Evolutionary conservation across 1,140 invertebrate species (phyloP), one percentile per base, ranked within the genome.

Genomic region (Hormaphis cornu): DNA sequence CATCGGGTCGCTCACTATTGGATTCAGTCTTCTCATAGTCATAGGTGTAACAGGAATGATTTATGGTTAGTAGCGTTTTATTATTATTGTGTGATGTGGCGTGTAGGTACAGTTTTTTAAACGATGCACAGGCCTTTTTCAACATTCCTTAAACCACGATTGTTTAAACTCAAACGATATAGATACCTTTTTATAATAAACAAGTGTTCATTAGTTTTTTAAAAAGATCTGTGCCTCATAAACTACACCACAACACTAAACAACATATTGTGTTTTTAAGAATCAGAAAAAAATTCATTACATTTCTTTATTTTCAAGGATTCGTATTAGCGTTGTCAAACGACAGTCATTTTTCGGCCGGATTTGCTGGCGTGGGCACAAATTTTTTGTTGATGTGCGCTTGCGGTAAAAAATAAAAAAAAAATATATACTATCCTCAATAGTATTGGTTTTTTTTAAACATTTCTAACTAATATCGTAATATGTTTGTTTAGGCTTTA

Each of bases 331-430:
- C 82, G 20, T 75, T 80, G 1, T 69, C 83, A 14, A 63, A 63
- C 10, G 58, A 63, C 16, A 63, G 58, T 20, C 58, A 63, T 46
- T 63, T 63, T 81, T 81, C 81, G 33, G 83, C 83, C 8, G 81
- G 83, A 48, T 82, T 83, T 75, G 72, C 82, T 28, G 78, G 82
- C 22, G 75, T 85, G 5, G 83, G 83, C 8, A 79, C 78, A 20
- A 82, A 84, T 59, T 83, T 83, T 70, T 82, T 83, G 1, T 79
- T 80, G 63, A 73, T 85, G 14, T 71, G 81, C 10, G 71, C 81
- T 6, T 78, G 79, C 75, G 82, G 81, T 81, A 74, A 76, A 76
- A 75, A 46, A n/a, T 70, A 26, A 10, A 46, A 66, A 24, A 50
- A 14, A 18, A 69, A 20, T 30, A 42, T 50, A 59, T 56, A 14